Conservation (phyloP, 2,888 invertebrate species). For the Amiota minor region DNA sequence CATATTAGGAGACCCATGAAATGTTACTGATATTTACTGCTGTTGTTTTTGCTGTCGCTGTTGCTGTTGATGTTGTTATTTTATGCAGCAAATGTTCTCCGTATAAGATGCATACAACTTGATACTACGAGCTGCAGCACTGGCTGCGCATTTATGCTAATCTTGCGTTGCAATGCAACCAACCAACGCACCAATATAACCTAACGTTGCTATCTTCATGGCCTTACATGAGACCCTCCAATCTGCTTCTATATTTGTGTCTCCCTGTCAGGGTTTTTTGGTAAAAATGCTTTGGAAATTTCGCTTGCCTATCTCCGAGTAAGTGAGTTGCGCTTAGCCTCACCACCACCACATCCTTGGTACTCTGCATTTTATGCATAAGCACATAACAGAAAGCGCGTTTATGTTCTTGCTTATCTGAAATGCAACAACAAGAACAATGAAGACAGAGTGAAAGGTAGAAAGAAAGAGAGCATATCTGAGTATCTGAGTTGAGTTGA, state of each 20-base stretch:
- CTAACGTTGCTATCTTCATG: constrained; percentile 14
- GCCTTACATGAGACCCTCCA: neutral
- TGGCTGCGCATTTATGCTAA: constrained; percentile 17
- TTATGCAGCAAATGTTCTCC: no score
- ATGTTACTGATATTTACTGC: no score
- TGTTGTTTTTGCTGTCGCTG: no score
- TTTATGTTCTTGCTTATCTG: constrained; percentile 18
- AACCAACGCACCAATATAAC: neutral
- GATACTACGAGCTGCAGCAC: no score
- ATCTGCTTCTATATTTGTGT: neutral
- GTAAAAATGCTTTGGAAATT: constrained; percentile 12
- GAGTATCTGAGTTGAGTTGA: no score
- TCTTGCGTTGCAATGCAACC: neutral
- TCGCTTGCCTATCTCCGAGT: constrained; percentile 1
- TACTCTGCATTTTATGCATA: neutral
- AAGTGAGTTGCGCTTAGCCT: neutral
- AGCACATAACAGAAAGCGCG: neutral
- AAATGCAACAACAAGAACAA: neutral
- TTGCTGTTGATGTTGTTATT: no score
- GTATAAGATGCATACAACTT: no score
- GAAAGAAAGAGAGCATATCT: neutral
- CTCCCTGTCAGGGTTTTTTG: neutral
- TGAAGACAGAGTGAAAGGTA: neutral
- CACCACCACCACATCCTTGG: no score
- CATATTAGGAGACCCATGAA: no score